Evolutionary conservation across 2,797 vertebrate species (phyloP), one percentile per base, ranked within the genome.

Genomic region (Pempheris klunzingeri): DNA sequence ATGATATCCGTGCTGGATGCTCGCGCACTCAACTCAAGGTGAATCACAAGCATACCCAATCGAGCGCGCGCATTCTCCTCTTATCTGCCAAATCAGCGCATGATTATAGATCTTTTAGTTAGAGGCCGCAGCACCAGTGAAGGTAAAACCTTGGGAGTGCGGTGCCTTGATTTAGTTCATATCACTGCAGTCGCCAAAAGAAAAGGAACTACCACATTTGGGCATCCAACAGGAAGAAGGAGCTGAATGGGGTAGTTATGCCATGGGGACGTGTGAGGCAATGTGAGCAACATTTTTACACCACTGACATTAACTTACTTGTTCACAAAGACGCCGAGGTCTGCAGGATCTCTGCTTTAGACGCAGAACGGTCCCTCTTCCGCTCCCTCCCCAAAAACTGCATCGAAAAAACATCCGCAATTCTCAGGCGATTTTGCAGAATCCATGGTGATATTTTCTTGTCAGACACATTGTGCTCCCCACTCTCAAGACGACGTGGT

Each of bases 341-440:
- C 70, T 80, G 79, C 77, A 71, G 83, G 82, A 81, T 87, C 72
- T 79, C 69, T 83, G 76, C 81, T 68, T 82, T 59, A 78, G 87
- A 79, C 39, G 76, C 72, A 82, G 79, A 83, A 63, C 68, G 79
- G 80, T 84, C 77, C 78, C 61, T 89, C 81, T 91, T 90, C 84
- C 71, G 63, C 77, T 89, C 79, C 84, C 84, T 85, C 78, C 81
- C 78, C 64, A 90, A 89, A 92, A 91, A 84, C 88, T 87, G 92
- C 93, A 90, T 92, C 83, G 75, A 78, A 95, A 95, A 96, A 96
- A 96, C 96, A 96, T 94, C 91, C 91, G 95, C 95, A 96, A 95
- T 95, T 96, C 93, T 94, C 94, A 91, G 90, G 94, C 90, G 95
- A 93, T 95, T 94, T 89, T 44, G 88, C 80, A 92, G 92, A 94